Base-by-base conservation (phyloP, 2,113 vertebrate genomes). In the Ancistrus triradiatus region DNA sequence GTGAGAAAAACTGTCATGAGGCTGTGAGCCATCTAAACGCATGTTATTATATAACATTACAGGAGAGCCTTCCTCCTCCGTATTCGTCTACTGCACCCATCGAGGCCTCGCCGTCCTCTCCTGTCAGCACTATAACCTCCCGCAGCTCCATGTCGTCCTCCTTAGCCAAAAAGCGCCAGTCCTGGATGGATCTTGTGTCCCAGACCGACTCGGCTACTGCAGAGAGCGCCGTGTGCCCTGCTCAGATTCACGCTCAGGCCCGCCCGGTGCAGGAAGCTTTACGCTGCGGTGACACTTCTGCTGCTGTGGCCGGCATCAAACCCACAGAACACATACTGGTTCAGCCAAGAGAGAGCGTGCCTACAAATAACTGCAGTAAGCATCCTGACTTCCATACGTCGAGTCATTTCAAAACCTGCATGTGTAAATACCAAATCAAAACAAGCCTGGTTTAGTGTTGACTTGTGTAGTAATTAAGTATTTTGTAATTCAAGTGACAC, bases 141-240 rank as follows among this genome's bases (percentile, higher is more conserved):
- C 77, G 88, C 59, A 85, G 84, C 0, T 88, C 88, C 0, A 79
- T 85, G 71, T 90, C 92, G 71, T 90, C 92, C 51, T 89, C 89
- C 1, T 27, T 78, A 0, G 79, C 88, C 63, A 92, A 91, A 76
- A 81, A 91, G 4, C 88, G 88, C 46, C 90, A 88, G 69, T 93
- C 91, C 22, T 91, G 88, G 87, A 74, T 87, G 3, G 84, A 93
- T 69, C 71, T 84, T 0, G 85, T 89, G n/a, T 81, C 85, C 21
- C 84, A 90, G 73, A 63, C 86, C 19, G 19, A 81, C 7, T 62
- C 73, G 0, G 72, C 80, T 0, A 11, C 63, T 1, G 82, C 76
- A 18, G 90, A 86, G 7, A 78, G 83, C 3, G 37, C 86, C 51
- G 78, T 86, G 0, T 87, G 90, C 48, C 84, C 88, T 0, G 82